Evolutionary conservation across 37 sponge, comb jelly and placozoan genomes (phyloP), one percentile per base, ranked within the genome.

Genomic region (Cladorhizidae sp.): DNA sequence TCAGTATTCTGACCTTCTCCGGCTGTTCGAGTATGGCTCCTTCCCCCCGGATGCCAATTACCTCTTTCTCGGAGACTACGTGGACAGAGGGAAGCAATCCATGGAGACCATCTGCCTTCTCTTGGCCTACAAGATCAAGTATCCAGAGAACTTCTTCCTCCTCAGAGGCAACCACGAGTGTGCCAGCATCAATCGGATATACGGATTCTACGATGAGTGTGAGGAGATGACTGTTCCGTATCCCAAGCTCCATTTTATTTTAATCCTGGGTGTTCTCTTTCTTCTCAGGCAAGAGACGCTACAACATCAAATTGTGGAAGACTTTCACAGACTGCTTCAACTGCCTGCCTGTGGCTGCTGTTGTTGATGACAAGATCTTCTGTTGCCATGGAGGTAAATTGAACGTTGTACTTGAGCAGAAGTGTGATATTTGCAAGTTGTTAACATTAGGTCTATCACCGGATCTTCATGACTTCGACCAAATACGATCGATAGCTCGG

Each of bases 141-240:
- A 98, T 38, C 96, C 96, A 2, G 99, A 98, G 83, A 98, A 98
- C 72, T 98, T 98, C 90, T 98, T 98, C 78, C 93, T 98, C 43
- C 82, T 98, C 36, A 78, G 99, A 56, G 99, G 99, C 22, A 98
- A 98, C 77, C 99, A 98, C 65, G 99, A 98, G 58, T 98, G 99
- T 88, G 99, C 99, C 41, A 94, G 95, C 64, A 95, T 98, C 78
- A 98, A 98, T 72, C 87, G 99, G 69, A 98, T 98, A 84, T 98
- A 98, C 67, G 99, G 99, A 25, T 98, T 98, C 82, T 98, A 91
- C 54, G 99, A 98, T 81, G 99, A 98, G 79, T 98, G 99, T 98
- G 50, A 96, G 96, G 15, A 49, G n/a, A 67, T 67, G 68, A 6
- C 7, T 36, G 21, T 8, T 36, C 12, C 21, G 14, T 17, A 11